Evolutionary conservation across 2,888 invertebrate species (phyloP), one percentile per base, ranked within the genome.

Genomic region (Apodemia mormo): DNA sequence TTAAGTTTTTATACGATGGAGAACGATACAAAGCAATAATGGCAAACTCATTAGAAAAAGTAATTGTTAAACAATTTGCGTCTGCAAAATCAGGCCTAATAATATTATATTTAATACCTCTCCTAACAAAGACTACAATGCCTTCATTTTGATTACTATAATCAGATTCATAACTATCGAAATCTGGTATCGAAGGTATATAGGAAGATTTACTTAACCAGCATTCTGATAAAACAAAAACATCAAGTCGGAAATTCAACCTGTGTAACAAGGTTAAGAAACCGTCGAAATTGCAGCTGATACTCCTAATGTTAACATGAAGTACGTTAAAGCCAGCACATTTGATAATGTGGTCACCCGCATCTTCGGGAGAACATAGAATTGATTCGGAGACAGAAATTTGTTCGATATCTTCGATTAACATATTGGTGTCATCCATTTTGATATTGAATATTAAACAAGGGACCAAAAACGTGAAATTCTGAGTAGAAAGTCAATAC

Each of bases 91-190:
- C 29, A 29, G 58, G 29, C 12, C 29, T 29, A 29, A 10, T 2
- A 30, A 58, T 58, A 2, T 56, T 56, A 56, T 54, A 29, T 56
- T 56, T 56, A 29, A 56, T 56, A 22, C 29, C 56, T 56, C 8
- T 56, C 8, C 22, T 56, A 56, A 22, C 56, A 56, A 56, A 22
- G 2, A 54, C 45, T 6, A 52, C 49, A 52, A 52, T 52, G 10
- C 49, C 49, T 56, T 29, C 9, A 56, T 29, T 56, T 58, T 58
- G 56, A 58, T 58, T 58, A 30, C 7, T 58, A 58, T 58, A 52
- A n/a, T 52, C n/a, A 52, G 49, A 52, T 52, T 52, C 49, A 52
- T 52, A 52, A 5, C 6, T 52, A 10, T 58, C 30, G 10, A 58
- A 58, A 5, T 30, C 58, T 58, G 22, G 58, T 58, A 58, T 30